These are phyloP conservation scores for Mesocricetus auratus DNA, from an alignment of 2,113 vertebrate genomes.

Conservation along the genomic window DNA sequence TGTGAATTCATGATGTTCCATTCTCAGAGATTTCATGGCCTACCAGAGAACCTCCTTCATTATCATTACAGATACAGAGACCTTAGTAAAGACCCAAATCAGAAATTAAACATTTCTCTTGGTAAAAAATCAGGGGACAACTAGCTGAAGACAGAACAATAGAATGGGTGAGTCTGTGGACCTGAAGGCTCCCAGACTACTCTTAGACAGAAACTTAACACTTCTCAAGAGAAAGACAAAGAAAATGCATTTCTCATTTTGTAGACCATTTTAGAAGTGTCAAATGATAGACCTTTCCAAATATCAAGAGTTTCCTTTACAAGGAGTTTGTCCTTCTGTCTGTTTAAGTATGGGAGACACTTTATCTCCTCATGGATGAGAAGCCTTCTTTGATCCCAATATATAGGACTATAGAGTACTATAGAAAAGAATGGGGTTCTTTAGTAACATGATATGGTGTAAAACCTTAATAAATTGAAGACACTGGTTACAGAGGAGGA, in stretches of 20 bases:
- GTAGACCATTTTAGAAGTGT: not conserved
- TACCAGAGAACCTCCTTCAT: not conserved
- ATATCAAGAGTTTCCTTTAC: constrained; percentile 83
- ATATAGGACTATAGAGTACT: constrained; percentile 84
- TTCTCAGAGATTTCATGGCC: not conserved
- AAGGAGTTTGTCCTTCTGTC: constrained; percentile 80
- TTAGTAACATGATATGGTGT: constrained; percentile 83
- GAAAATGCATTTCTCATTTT: constrained; percentile 61
- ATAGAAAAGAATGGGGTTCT: constrained; percentile 81
- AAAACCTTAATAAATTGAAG: constrained; percentile 85
- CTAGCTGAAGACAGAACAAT: constrained; percentile 70
- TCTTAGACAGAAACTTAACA: constrained; percentile 1
- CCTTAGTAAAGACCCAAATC: constrained; percentile 80
- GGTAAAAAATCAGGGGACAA: constrained; percentile 86
- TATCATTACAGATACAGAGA: constrained; percentile 82
- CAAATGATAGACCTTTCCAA: not conserved
- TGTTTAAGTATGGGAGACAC: constrained; percentile 82
- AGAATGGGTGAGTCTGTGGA: constrained; percentile 34
- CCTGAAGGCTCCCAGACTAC: constrained; percentile 35
- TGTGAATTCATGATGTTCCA: no score
- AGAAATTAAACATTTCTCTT: constrained; percentile 90
- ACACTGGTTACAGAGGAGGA: constrained; percentile 84
- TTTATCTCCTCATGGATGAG: constrained; percentile 73
- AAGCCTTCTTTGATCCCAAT: constrained; percentile 81
- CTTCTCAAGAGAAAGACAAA: constrained; percentile 8